Base-by-base conservation (phyloP, 2,797 vertebrate genomes). In the Pyrrhura leucotis region DNA sequence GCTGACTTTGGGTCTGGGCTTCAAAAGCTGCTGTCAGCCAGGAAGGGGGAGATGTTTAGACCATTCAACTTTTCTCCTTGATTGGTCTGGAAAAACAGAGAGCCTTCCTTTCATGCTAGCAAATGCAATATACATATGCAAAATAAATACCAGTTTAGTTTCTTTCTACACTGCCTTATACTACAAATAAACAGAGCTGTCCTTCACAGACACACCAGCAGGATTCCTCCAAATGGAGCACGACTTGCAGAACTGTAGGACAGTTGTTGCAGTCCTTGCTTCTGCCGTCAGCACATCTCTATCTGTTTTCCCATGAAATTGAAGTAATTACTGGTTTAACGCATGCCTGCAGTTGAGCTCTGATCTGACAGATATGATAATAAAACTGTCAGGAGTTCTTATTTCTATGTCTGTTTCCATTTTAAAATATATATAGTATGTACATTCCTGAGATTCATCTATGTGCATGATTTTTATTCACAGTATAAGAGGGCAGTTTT, bases 141-240 rank as follows among this genome's bases (percentile, higher is more conserved):
- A 90, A 90, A 92, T 85, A 90, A 95, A 85, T 9, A 69, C 4
- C 10, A 69, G 67, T 82, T 85, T 58, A n/a, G 68, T 51, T 95
- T 76, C 89, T 79, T 81, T 91, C 81, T 89, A 2, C 74, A 7
- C 62, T 37, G 83, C 25, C 3, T 37, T 12, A 39, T 20, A 12
- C 88, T 90, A 40, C 93, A 84, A 92, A 95, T 84, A 81, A 93
- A 90, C 89, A 84, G 91, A 62, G 39, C 51, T 82, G 85, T 79
- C 67, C 92, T 78, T 88, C 83, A 40, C 1, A 59, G 83, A 51
- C 79, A 56, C 56, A 35, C 14, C 71, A 67, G 76, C 54, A 31
- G 87, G 93, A 61, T 40, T 39, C 89, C 81, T 81, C 69, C 62
- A 56, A 89, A 77, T 2, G 40, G 10, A 47, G 72, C 89, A 79